Evolutionary conservation across 1,140 invertebrate genomes (phyloP).

Genomic region (Halictus rubicundus): DNA sequence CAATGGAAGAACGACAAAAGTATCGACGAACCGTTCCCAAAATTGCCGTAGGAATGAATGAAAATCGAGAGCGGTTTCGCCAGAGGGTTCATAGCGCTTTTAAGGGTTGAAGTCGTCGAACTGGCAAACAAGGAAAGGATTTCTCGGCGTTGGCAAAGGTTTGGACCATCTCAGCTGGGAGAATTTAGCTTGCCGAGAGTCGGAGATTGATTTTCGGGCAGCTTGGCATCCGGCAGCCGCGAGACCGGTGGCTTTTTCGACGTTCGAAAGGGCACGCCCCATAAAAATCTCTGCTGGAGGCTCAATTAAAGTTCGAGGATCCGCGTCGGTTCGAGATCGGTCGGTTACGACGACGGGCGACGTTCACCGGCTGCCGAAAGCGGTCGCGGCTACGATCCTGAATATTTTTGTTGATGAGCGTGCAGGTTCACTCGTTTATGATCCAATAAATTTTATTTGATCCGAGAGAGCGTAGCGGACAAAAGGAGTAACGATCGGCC

Average conservation of each 20-base stretch:
- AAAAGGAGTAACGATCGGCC: slow-evolving; percentile 57
- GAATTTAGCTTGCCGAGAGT: too few species aligned
- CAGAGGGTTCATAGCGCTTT: too few species aligned
- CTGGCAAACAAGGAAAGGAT: too few species aligned
- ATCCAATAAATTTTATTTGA: slow-evolving; percentile 61
- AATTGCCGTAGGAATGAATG: too few species aligned
- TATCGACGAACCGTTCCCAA: too few species aligned
- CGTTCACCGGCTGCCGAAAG: slow-evolving; percentile 6
- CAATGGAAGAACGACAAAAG: too few species aligned
- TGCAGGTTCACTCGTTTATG: slow-evolving; percentile 48
- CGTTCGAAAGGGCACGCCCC: neutral
- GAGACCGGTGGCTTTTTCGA: neutral
- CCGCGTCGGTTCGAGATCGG: neutral
- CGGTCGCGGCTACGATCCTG: slow-evolving; percentile 27
- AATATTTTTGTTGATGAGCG: slow-evolving; percentile 64
- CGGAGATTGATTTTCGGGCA: too few species aligned
- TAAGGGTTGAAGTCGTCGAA: too few species aligned
- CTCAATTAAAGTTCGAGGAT: slow-evolving; percentile 46
- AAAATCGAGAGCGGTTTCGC: too few species aligned
- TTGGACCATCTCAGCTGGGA: too few species aligned
- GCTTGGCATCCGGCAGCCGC: too few species aligned
- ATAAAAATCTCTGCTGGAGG: slow-evolving; percentile 51
- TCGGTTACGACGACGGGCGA: neutral
- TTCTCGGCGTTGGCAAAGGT: too few species aligned
- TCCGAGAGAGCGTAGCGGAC: slow-evolving; percentile 53